Evolutionary conservation across 2,113 vertebrate genomes (phyloP).

Genomic region (Mormyrus lacerda): DNA sequence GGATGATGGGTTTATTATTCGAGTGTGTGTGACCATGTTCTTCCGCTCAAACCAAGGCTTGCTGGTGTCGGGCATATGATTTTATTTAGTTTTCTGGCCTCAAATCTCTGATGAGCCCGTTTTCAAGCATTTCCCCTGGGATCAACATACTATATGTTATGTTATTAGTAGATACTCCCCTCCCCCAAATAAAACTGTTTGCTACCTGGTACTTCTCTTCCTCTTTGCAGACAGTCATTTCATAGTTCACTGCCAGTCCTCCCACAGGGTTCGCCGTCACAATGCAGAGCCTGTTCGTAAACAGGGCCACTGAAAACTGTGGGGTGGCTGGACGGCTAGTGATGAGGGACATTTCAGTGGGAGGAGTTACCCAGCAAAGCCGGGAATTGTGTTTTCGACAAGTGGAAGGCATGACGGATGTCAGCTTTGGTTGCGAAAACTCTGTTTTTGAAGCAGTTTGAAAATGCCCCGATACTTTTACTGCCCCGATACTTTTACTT

Average conservation of each 20-base stretch:
- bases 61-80: background rate
- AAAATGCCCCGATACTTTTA: background rate
- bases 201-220: background rate
- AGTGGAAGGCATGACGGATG: background rate
- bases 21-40: background rate
- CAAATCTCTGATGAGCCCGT: background rate
- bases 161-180: background rate
- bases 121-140: background rate
- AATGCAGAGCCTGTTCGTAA: background rate
- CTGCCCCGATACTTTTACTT: background rate
- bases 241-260: background rate
- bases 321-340: background rate
- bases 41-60: background rate
- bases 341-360: background rate
- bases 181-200: background rate
- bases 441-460: background rate
- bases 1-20: conserved; percentile 16
- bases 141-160: background rate
- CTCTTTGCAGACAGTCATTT: background rate
- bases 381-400: background rate
- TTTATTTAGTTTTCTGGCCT: background rate
- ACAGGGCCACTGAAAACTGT: background rate
- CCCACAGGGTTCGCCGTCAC: background rate
- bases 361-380: background rate
- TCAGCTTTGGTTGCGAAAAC: background rate